Conservation (phyloP, 2,797 vertebrate species). For the Lagothrix lagotricha region DNA sequence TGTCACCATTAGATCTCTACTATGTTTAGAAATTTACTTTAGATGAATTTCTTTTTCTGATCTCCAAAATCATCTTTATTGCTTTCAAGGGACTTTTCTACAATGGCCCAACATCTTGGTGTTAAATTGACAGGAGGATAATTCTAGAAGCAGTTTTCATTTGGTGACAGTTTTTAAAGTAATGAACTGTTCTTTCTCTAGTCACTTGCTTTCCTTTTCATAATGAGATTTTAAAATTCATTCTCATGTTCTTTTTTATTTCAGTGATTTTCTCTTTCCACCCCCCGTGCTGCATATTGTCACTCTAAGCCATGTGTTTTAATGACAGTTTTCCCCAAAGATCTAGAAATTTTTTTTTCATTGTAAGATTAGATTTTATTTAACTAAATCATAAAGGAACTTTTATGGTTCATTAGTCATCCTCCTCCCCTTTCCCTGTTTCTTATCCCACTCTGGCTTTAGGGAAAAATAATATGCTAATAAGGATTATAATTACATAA, state of each 20-base stretch:
- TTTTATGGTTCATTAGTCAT: slow-evolving; percentile 13
- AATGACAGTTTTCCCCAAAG: not conserved
- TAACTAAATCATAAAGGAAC: slow-evolving; percentile 41
- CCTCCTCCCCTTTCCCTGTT: not conserved
- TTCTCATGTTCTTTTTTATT: not conserved
- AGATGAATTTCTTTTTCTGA: not conserved
- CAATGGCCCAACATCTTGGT: not conserved
- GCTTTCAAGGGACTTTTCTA: not conserved
- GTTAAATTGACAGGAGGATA: not conserved
- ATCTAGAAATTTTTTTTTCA: slow-evolving; percentile 7
- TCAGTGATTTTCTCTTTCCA: not conserved
- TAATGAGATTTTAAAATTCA: not conserved
- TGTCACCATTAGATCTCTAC: not conserved
- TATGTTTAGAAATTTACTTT: not conserved
- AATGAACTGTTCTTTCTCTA: slow-evolving; percentile 17
- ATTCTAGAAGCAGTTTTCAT: not conserved
- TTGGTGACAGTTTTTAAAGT: slow-evolving; percentile 1
- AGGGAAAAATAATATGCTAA: not conserved
- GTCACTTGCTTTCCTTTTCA: slow-evolving; percentile 9
- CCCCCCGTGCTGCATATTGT: not conserved
- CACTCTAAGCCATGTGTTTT: not conserved
- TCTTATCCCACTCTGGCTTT: slow-evolving; percentile 21
- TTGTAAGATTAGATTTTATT: slow-evolving; percentile 53
- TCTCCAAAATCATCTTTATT: not conserved
- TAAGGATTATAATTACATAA: slow-evolving; percentile 33